Conservation (phyloP, 2,888 invertebrate species). For the Cephonodes hylas region DNA sequence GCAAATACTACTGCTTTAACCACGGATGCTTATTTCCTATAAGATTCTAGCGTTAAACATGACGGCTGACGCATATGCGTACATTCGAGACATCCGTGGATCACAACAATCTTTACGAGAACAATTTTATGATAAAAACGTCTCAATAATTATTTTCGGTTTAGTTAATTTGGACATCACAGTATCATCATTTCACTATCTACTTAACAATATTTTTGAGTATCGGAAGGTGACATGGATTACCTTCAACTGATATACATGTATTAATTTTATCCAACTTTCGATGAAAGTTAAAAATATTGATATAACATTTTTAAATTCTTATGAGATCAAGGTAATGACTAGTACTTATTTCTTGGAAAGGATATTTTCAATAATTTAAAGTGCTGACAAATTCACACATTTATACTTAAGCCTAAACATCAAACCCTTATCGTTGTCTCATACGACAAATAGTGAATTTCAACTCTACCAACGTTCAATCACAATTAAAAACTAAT, state of each 20-base stretch:
- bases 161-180: neutral
- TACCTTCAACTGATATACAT: too few relatives aligned
- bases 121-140: neutral
- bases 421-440: neutral
- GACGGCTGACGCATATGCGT: too few relatives aligned
- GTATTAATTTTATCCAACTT: too few relatives aligned
- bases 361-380: neutral
- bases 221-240: neutral
- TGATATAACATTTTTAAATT: neutral
- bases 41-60: too few relatives aligned
- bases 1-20: too few relatives aligned
- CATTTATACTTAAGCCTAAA: neutral
- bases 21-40: too few relatives aligned
- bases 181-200: neutral
- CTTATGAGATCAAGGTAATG: neutral
- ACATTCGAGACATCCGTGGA: too few relatives aligned
- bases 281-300: neutral
- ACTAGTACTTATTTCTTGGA: neutral
- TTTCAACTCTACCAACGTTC: too few relatives aligned
- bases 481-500: too few relatives aligned
- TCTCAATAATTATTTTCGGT: neutral
- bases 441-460: neutral
- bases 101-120: too few relatives aligned
- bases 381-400: too few relatives aligned
- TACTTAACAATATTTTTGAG: neutral